Evolutionary conservation across 2,797 vertebrate genomes (phyloP), one percentile per base, ranked within the genome.

Genomic region (Aldrovandia affinis): DNA sequence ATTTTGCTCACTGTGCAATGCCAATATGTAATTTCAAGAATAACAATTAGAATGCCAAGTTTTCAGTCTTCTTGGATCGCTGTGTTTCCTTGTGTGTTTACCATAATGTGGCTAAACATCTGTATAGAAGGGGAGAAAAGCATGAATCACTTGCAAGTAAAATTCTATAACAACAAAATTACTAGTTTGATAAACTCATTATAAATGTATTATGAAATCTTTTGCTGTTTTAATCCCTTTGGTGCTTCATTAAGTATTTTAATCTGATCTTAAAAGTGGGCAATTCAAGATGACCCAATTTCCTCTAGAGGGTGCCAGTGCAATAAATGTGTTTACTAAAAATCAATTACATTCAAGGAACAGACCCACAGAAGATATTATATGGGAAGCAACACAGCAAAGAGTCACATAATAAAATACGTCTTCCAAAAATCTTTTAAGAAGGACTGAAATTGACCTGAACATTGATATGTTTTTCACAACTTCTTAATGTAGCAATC

Each of bases 271-370:
- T 81, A 47, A 82, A 78, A 86, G 65, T 28, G 61, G 33, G 55
- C n/a, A n/a, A 75, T 42, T 42, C 30, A 75, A 73, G 79, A 81
- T 59, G 47, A 85, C 50, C 54, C 47, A 44, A 39, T 57, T 81
- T 84, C 85, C 82, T 85, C 85, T 85, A 78, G 82, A 83, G 82
- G 78, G 79, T 70, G 78, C 81, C 81, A 85, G 81, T 83, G 85
- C 68, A 83, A 80, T 86, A 78, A 81, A 39, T 84, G 42, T 84
- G 82, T 86, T 84, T 86, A 81, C 44, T 83, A 12, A 78, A 65
- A 83, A 65, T 83, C 81, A 82, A 82, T 70, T 36, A 65, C 80
- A 70, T 30, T 65, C 28, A 15, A 70, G 68, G 18, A 70, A 20
- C 30, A 70, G 5, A 70, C 33, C 28, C 12, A 33, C 12, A 9